phyloP scores from a whole-genome alignment of 1,140 invertebrate genomes.

The Drosophila azteca region DNA sequence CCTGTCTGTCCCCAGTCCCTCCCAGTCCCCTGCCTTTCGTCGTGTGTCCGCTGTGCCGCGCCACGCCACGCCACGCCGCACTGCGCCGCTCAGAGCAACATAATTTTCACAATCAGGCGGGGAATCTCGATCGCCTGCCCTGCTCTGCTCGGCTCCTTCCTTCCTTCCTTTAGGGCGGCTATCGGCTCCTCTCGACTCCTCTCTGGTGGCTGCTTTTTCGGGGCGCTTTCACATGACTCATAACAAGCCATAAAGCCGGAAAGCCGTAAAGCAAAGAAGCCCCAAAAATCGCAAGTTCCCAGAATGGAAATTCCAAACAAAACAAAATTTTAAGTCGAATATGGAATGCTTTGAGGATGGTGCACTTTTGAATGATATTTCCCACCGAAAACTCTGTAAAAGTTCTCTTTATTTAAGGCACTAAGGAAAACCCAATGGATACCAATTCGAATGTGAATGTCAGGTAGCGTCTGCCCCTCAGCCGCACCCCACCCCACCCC shows the following conservation, averaged over 20 bases:
- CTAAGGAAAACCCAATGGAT: background rate
- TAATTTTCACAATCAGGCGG: conserved; percentile 75
- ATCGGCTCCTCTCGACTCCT: too few relatives aligned
- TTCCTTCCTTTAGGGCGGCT: conserved; percentile 14
- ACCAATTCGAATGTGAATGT: background rate
- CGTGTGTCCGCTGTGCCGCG: conserved; percentile 36
- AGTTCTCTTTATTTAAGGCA: background rate
- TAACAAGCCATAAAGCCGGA: conserved; percentile 71
- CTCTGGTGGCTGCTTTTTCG: conserved; percentile 33
- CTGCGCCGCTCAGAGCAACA: conserved; percentile 66
- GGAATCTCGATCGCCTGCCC: conserved; percentile 52
- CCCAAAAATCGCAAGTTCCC: conserved; percentile 19
- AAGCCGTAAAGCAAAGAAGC: conserved; percentile 55
- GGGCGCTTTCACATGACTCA: conserved; percentile 79
- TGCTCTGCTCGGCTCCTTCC: background rate
- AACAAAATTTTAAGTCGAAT: conserved; percentile 19
- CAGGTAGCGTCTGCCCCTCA: background rate
- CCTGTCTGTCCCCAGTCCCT: too few relatives aligned
- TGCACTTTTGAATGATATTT: conserved; percentile 6
- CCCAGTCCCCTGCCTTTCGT: conserved; percentile 25
- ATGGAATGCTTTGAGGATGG: conserved; percentile 14
- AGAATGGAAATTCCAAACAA: background rate
- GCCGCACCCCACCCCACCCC: too few relatives aligned
- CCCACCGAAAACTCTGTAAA: background rate
- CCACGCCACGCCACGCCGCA: too few relatives aligned